These are phyloP conservation scores for Drosophila parvula DNA, from an alignment of 1,140 invertebrate species.

Conservation along the genomic window DNA sequence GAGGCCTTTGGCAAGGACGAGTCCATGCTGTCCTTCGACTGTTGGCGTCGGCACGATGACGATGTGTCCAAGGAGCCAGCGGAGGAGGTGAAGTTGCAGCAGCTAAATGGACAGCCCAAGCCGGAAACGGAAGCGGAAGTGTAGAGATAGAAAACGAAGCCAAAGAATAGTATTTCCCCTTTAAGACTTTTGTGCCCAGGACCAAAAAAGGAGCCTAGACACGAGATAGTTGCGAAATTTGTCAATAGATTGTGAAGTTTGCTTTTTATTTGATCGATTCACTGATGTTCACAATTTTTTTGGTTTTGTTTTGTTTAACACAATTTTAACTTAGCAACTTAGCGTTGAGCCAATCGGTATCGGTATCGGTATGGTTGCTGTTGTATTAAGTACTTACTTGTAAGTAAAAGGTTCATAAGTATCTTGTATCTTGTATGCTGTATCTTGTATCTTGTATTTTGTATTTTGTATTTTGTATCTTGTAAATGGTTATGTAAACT, in stretches of 20 bases:
- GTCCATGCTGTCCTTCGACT: slow-evolving; percentile 84
- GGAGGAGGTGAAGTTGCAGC: slow-evolving; percentile 59
- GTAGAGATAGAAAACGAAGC: slow-evolving; percentile 2
- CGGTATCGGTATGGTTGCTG: slow-evolving; percentile 44
- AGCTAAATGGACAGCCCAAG: slow-evolving; percentile 46
- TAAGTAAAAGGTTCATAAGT: slow-evolving; percentile 67
- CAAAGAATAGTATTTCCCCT: slow-evolving; percentile 18
- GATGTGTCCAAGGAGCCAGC: slow-evolving; percentile 51
- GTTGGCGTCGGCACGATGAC: slow-evolving; percentile 65
- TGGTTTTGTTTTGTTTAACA: slow-evolving; percentile 42
- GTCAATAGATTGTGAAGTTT: slow-evolving; percentile 76
- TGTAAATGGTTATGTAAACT: slow-evolving; percentile 65
- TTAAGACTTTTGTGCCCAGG: slow-evolving; percentile 10
- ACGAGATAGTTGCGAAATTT: slow-evolving; percentile 53
- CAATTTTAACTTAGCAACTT: slow-evolving; percentile 57
- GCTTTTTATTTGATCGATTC: slow-evolving; percentile 80
- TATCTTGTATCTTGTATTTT: slow-evolving; percentile 2
- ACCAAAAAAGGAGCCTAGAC: slow-evolving; percentile 24
- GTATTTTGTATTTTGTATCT: slow-evolving; percentile 38
- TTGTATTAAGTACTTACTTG: slow-evolving; percentile 68
- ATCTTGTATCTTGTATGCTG: slow-evolving; percentile 40
- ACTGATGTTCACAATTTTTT: slow-evolving; percentile 63
- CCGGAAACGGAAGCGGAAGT: slow-evolving; percentile 34
- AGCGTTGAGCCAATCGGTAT: slow-evolving; percentile 40
- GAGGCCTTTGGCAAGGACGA: slow-evolving; percentile 65